Evolutionary conservation across 2,888 invertebrate species (phyloP), one percentile per base, ranked within the genome.

Genomic region (Athrips mouffetella): DNA sequence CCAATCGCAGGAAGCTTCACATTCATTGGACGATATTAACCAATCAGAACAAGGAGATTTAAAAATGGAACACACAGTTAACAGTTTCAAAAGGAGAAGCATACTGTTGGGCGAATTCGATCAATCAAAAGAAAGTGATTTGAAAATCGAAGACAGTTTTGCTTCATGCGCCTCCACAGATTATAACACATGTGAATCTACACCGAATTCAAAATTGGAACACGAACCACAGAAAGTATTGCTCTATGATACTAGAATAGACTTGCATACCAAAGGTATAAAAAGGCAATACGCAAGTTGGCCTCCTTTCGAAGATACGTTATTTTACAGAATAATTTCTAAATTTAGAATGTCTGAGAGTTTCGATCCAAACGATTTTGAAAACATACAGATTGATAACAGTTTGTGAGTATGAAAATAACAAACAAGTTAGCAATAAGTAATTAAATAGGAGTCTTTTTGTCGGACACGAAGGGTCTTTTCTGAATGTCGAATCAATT

Each of bases 291-390:
- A 76, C 21, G 62, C 70, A 0, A 83, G 80, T 2, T 89, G 89
- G 89, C 89, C 89, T 0, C 86, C 88, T 0, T 82, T 72, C 18
- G 87, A 88, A 45, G 73, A 85, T 8, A 75, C 85, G 0, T 13
- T 87, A 10, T 84, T 85, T 52, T 89, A 85, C 47, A 76, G 67
- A 23, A 75, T 88, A 1, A 70, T 86, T 10, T 80, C 86, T 0
- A 76, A 84, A 48, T 89, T 87, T 53, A 72, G 84, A 42, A 79
- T 85, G 76, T 81, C 87, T 0, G 83, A 87, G 11, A 89, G 89
- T 52, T 86, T 89, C 37, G 87, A 89, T 65, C 70, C 78, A 0
- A 84, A 71, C 37, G 78, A 81, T 49, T 54, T 84, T 3, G 79
- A 77, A 1, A 49, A 59, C 4, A 54, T 60, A 0, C 60, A 57